Evolutionary conservation across 2,888 invertebrate genomes (phyloP).

Genomic region (Tholera decimalis): DNA sequence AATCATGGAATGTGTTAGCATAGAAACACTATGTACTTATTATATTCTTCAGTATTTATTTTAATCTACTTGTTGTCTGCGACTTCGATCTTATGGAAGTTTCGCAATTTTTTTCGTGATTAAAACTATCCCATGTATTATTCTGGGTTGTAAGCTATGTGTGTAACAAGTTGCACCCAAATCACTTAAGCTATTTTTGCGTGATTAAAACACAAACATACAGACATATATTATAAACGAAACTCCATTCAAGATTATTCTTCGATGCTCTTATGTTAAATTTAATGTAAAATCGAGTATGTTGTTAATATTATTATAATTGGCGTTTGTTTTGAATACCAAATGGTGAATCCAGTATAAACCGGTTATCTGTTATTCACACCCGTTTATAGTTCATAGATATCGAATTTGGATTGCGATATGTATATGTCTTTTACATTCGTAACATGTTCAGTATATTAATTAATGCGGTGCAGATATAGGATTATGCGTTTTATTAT

Average conservation of each 20-base stretch:
- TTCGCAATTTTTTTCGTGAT: no score
- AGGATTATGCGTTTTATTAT: constrained; percentile 13
- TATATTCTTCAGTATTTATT: no score
- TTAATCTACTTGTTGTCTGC: no score
- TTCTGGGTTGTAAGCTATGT: no score
- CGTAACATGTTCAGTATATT: constrained; percentile 34
- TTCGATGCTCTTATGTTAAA: not conserved
- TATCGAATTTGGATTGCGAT: constrained; percentile 62
- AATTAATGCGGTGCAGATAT: not conserved
- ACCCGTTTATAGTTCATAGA: constrained; percentile 58
- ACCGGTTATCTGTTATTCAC: constrained; percentile 43
- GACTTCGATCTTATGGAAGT: no score
- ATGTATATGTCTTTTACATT: constrained; percentile 41
- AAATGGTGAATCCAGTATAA: constrained; percentile 48
- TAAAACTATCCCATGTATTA: no score
- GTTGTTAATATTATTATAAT: constrained; percentile 47
- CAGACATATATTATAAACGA: not conserved
- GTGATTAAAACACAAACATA: no score
- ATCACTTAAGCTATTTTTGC: no score
- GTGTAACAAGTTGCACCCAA: no score
- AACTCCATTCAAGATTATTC: constrained; percentile 14
- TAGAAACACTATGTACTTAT: no score
- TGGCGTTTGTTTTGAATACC: constrained; percentile 34
- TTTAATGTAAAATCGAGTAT: constrained; percentile 6
- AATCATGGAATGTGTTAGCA: no score